phyloP scores from a whole-genome alignment of 2,113 vertebrate species.

The Poecile atricapillus region DNA sequence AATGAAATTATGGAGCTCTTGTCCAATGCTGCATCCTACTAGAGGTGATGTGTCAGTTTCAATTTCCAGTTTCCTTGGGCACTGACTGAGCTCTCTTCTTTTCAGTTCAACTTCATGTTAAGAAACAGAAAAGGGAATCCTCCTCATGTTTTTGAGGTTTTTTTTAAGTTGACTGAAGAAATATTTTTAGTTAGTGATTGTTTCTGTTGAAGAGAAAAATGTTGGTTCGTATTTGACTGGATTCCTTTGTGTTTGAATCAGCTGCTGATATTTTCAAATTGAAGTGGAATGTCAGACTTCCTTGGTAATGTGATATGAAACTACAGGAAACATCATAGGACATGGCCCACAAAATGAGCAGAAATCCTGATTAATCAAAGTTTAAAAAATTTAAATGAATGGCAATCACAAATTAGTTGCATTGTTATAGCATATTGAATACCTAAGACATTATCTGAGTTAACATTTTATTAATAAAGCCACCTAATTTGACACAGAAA shows the following conservation, averaged over 20 bases:
- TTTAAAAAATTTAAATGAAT: not conserved
- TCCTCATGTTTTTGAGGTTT: not conserved
- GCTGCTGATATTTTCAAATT: not conserved
- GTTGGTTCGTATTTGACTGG: not conserved
- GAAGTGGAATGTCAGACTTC: not conserved
- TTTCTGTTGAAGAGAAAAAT: not conserved
- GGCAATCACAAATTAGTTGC: not conserved
- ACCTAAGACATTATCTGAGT: not conserved
- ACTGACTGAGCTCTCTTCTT: not conserved
- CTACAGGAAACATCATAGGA: not conserved
- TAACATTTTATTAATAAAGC: not conserved
- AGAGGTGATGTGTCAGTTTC: not conserved
- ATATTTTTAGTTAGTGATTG: not conserved
- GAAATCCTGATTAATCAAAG: not conserved
- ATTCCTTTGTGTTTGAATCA: conserved; percentile 11
- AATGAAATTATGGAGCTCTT: not conserved
- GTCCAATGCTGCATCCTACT: not conserved
- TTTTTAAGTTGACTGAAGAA: not conserved
- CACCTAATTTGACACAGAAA: not conserved
- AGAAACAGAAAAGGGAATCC: not conserved
- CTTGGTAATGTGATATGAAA: not conserved
- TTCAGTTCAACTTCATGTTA: not conserved
- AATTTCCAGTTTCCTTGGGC: not conserved
- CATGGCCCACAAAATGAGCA: not conserved
- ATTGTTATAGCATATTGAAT: not conserved